Evolutionary conservation across 2,113 vertebrate genomes (phyloP), one percentile per base, ranked within the genome.

Genomic region (Henicopernis longicauda): DNA sequence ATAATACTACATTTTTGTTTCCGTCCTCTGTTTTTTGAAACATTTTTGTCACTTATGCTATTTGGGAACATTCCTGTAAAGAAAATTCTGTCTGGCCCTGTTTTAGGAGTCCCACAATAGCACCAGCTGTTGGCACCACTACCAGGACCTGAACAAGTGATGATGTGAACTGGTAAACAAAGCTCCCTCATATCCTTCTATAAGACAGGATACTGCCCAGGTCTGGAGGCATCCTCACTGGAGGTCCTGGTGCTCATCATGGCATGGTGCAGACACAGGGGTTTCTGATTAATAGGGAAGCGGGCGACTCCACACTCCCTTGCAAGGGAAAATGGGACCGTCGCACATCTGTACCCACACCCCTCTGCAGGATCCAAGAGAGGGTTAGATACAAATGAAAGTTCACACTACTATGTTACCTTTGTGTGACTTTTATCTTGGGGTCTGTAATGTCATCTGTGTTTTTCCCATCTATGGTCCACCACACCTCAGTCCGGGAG

Each of bases 391-490:
- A 83, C 6, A 85, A 90, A 62, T 12, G 9, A 81, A 84, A 25
- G 17, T 63, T 86, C 52, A 54, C 1, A 1, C 77, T n/a, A 38
- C 2, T 42, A 2, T 4, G 4, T 85, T 97, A 98, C 98, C 95
- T 98, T 90, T 96, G 94, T 47, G 96, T 96, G 65, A 97, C 34
- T 73, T 89, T 97, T 95, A 99, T 96, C 45, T 97, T 97, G 3
- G 93, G 54, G 18, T 98, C 98, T 0, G 58, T 29, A 16, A 98
- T 89, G 5, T 98, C 96, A 5, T 99, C 98, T 69, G 98, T 95
- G 36, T 90, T 98, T 90, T 97, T 98, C 32, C 99, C 99, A 72
- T 99, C 98, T 25, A 99, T 96, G 8, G 98, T 99, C 99, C 99
- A 99, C 99, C 99, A 99, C n/a, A 99, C 97, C 9, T 98, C 98